Conservation (phyloP, 1,140 invertebrate species). For the Bombus picipes region DNA sequence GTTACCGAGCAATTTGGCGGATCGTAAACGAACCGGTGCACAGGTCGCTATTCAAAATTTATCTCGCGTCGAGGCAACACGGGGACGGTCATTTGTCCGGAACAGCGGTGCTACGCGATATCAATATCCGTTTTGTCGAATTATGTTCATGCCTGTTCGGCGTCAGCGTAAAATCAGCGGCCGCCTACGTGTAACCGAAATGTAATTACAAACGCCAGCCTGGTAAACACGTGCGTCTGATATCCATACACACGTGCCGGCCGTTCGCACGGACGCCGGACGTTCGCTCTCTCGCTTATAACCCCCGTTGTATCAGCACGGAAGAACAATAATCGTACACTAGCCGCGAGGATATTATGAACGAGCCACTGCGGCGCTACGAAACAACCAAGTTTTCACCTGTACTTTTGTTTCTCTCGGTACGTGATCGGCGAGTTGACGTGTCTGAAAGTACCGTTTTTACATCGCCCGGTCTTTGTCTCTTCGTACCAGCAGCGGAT, state of each 20-base stretch:
- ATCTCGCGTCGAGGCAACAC: slow-evolving; percentile 8
- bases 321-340: slow-evolving; percentile 39
- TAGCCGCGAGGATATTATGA: slow-evolving; percentile 4
- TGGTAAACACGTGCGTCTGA: slow-evolving; percentile 50
- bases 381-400: not conserved
- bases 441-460: slow-evolving; percentile 21
- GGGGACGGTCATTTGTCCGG: slow-evolving; percentile 17
- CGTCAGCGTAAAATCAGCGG: slow-evolving; percentile 43
- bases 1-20: not conserved
- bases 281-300: not conserved
- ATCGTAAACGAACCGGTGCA: too few relatives aligned
- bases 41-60: slow-evolving; percentile 30
- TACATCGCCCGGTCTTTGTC: slow-evolving; percentile 9
- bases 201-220: slow-evolving; percentile 44
- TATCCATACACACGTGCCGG: slow-evolving; percentile 13
- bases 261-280: not conserved
- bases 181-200: slow-evolving; percentile 42
- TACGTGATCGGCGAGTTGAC: too few relatives aligned
- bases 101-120: slow-evolving; percentile 18
- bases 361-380: not conserved
- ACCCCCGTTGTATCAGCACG: not conserved
- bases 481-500: not conserved
- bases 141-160: slow-evolving; percentile 47
- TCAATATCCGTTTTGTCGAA: slow-evolving; percentile 54
- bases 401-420: not conserved